Conservation (phyloP, 2,797 vertebrate species). For the Lepilemur septentrionalis region DNA sequence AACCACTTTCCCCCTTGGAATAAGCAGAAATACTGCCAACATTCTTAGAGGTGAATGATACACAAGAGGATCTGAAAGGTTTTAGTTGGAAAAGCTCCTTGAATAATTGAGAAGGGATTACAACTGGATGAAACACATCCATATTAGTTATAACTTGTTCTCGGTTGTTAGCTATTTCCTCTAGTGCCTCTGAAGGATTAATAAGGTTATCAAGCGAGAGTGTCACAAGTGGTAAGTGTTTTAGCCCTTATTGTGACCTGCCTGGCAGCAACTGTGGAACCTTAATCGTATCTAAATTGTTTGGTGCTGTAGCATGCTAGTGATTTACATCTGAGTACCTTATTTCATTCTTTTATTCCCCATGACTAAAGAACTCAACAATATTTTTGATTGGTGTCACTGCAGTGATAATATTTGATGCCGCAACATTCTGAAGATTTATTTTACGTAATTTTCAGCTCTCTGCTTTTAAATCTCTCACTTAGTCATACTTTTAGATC, state of each 20-base stretch:
- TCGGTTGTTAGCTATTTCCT: constrained; percentile 22
- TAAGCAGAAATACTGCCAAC: constrained; percentile 20
- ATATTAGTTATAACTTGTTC: not conserved
- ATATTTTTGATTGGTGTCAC: not conserved
- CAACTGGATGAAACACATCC: not conserved
- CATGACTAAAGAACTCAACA: not conserved
- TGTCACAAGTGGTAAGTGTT: not conserved
- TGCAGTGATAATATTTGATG: constrained; percentile 36
- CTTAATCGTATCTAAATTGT: not conserved
- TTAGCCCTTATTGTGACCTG: not conserved
- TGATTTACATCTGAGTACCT: constrained; percentile 19
- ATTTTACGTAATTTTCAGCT: constrained; percentile 40
- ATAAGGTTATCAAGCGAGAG: not conserved
- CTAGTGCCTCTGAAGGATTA: constrained; percentile 32
- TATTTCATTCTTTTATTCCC: constrained; percentile 23
- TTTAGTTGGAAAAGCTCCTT: not conserved
- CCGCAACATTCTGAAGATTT: not conserved
- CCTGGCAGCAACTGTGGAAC: not conserved
- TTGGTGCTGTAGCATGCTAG: not conserved
- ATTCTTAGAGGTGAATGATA: not conserved
- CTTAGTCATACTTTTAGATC: constrained; percentile 1
- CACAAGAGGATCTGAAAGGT: constrained; percentile 19
- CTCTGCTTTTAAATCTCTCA: constrained; percentile 36
- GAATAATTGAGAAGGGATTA: constrained; percentile 42
- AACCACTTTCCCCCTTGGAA: not conserved